Percentiles rank a stretch among this genome's conserved stretches.
Evolutionary conservation across 2,113 vertebrate genomes (phyloP).

Genomic region (Noctilio leporinus): DNA sequence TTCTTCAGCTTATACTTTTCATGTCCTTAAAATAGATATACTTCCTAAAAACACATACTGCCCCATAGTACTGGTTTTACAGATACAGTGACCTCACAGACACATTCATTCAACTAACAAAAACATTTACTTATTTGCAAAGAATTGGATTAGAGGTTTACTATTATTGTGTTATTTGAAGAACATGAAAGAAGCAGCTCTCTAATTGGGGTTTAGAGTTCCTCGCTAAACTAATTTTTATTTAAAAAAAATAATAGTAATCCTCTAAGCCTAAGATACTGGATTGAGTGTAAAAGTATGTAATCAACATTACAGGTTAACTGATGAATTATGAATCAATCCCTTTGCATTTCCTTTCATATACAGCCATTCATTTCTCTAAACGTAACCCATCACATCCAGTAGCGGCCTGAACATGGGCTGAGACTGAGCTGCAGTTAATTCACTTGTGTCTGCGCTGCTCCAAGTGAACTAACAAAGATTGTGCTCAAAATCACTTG

Average conservation of each 20-base stretch:
- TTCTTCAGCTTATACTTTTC: background rate
- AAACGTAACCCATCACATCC: background rate
- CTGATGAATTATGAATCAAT: background rate
- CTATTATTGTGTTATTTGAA: background rate
- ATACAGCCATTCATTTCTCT: background rate
- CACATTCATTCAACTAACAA: background rate
- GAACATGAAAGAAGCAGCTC: background rate
- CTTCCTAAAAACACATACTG: background rate
- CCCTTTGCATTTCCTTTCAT: background rate
- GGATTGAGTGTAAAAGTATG: background rate
- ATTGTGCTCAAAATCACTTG: background rate
- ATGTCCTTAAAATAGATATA: conserved; percentile 18
- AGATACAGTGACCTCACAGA: background rate
- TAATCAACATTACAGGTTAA: background rate
- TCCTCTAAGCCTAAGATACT: background rate
- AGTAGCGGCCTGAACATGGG: background rate
- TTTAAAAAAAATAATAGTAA: background rate
- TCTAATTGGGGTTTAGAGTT: background rate
- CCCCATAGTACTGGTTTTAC: background rate
- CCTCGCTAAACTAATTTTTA: background rate
- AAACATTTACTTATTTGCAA: conserved; percentile 1
- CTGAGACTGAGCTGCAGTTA: background rate
- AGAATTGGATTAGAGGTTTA: background rate
- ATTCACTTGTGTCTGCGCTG: background rate
- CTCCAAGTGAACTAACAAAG: conserved; percentile 1